Evolutionary conservation across 2,113 vertebrate species (phyloP).

Genomic region (Scalopus aquaticus): DNA sequence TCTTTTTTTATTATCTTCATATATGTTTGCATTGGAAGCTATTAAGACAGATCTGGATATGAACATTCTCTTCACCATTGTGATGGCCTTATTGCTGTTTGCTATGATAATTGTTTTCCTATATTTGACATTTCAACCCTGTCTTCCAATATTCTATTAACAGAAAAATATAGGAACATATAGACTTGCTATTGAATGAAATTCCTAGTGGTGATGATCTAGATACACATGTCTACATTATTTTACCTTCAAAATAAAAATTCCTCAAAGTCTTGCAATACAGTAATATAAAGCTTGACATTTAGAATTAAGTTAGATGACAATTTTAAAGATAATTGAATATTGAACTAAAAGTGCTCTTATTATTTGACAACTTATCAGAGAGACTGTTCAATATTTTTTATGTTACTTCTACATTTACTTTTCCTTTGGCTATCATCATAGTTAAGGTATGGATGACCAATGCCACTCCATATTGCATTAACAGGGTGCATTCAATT

Average conservation of each 20-base stretch:
- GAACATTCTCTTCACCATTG: neutral
- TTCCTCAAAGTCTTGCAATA: neutral
- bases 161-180: neutral
- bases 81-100: neutral
- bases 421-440: constrained; percentile 5
- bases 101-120: neutral
- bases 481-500: constrained; percentile 43
- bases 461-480: constrained; percentile 34
- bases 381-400: neutral
- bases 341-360: neutral
- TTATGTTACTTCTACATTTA: neutral
- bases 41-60: neutral
- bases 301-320: neutral
- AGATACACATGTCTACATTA: neutral
- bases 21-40: neutral
- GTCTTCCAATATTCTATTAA: neutral
- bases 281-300: neutral
- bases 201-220: neutral
- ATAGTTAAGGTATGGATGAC: neutral
- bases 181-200: neutral
- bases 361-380: neutral
- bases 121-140: neutral
- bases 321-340: constrained; percentile 25
- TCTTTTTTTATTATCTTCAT: neutral
- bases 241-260: constrained; percentile 23